Conservation (phyloP, 2,797 vertebrate genomes). For the Chrysocyon brachyurus region DNA sequence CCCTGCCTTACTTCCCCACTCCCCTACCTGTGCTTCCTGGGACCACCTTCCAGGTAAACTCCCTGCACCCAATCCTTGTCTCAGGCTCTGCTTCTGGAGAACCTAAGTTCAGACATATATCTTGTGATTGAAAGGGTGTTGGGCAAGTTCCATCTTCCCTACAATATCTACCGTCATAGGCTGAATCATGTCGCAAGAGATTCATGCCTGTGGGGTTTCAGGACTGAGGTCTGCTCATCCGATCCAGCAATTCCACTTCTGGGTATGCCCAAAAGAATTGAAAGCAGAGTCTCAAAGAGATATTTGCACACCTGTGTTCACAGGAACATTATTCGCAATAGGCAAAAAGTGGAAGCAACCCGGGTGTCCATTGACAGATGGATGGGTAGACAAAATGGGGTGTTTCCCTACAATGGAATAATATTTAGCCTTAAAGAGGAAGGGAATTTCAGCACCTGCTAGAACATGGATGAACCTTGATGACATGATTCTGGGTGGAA, state of each 20-base stretch:
- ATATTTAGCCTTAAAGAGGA: accelerated
- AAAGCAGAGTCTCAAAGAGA: not conserved
- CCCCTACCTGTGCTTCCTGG: not conserved
- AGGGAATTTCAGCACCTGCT: not conserved
- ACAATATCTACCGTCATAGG: not conserved
- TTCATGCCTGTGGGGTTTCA: not conserved
- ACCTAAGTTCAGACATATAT: not conserved
- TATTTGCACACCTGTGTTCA: not conserved
- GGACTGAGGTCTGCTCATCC: too few species aligned
- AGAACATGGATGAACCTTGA: accelerated
- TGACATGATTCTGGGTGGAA: too few species aligned
- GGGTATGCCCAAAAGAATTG: not conserved
- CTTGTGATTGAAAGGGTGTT: not conserved
- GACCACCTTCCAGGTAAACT: not conserved
- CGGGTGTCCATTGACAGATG: not conserved
- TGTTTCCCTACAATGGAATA: accelerated
- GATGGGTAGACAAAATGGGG: not conserved
- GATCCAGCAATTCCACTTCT: not conserved
- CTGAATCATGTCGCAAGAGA: not conserved
- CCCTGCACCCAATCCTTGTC: not conserved
- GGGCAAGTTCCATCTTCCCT: not conserved
- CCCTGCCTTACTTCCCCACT: not conserved
- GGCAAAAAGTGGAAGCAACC: not conserved
- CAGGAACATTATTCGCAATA: not conserved
- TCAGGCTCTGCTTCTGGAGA: not conserved